These are phyloP conservation scores for Ferrisia virgata DNA, from an alignment of 2,888 invertebrate genomes.

Conservation along the genomic window DNA sequence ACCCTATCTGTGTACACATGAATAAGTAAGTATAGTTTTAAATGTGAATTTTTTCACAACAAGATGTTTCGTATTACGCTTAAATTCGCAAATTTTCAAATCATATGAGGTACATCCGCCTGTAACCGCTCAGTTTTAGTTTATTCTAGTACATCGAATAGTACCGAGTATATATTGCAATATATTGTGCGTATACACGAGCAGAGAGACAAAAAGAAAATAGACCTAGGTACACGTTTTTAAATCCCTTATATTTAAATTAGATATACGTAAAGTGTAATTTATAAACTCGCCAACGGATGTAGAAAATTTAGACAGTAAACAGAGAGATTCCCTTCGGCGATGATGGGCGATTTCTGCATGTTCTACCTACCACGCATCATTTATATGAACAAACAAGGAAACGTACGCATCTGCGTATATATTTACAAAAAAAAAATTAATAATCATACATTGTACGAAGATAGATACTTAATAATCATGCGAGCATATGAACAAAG, in stretches of 20 bases:
- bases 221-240: background rate
- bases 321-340: background rate
- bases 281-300: background rate
- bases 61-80: background rate
- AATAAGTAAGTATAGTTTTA: background rate
- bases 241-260: background rate
- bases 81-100: background rate
- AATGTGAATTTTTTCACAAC: too few species aligned
- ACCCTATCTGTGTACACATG: background rate
- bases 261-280: background rate
- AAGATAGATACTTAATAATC: too few species aligned
- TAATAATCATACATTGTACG: too few species aligned
- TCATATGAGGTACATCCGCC: background rate
- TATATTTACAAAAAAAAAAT: too few species aligned
- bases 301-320: background rate
- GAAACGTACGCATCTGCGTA: background rate
- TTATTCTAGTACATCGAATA: background rate
- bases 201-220: background rate
- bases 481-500: too few species aligned
- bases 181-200: background rate
- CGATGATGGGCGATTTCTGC: background rate
- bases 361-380: too few species aligned
- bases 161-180: too few species aligned
- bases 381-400: background rate
- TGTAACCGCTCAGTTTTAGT: conserved; percentile 16